These are phyloP conservation scores for Argya squamiceps DNA, from an alignment of 2,797 vertebrate species.

Conservation along the genomic window DNA sequence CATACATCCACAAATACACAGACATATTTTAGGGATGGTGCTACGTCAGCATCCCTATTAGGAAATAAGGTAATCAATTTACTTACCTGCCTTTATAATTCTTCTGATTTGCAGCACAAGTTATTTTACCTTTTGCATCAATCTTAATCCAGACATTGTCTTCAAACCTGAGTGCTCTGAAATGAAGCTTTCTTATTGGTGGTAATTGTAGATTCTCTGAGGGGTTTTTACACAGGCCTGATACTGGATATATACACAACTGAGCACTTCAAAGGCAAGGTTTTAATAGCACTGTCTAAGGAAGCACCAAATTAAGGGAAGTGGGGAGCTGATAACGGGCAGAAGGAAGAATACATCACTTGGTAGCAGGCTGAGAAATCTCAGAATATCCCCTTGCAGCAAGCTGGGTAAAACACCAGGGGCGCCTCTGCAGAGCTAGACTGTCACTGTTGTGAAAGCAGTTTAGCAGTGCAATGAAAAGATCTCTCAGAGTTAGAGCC, in stretches of 20 bases:
- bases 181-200: neutral
- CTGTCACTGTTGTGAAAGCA: neutral
- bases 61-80: neutral
- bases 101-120: neutral
- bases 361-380: neutral
- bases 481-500: neutral
- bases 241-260: rapidly evolving
- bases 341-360: neutral
- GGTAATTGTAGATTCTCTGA: neutral
- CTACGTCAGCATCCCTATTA: neutral
- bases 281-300: neutral
- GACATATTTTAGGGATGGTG: neutral
- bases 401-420: neutral
- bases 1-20: neutral
- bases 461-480: neutral
- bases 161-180: neutral
- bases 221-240: neutral
- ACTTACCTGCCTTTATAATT: neutral
- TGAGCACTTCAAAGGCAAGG: neutral
- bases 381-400: neutral
- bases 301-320: neutral
- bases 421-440: neutral
- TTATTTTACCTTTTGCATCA: neutral
- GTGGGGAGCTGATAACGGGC: neutral
- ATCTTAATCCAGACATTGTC: neutral